A percentile compares a stretch with the other conserved stretches of the same genome.
phyloP scores from a whole-genome alignment of 2,113 vertebrate species.

The Poeciliopsis turrubarensis region DNA sequence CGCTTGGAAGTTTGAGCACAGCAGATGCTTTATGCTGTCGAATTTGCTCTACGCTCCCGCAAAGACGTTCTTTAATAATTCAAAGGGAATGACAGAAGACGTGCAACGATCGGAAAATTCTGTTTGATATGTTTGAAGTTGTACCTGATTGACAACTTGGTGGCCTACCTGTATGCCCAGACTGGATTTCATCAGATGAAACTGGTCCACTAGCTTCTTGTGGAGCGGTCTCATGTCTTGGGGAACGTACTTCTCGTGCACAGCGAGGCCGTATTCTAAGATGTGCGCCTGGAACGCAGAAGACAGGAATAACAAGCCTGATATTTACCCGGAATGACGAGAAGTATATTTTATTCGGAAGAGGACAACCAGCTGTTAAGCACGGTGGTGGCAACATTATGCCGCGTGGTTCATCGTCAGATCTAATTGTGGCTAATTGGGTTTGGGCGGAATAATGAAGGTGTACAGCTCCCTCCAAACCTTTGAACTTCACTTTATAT shows the following conservation, averaged over 20 bases:
- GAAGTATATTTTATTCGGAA: too few relatives aligned
- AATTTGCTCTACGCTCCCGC: not conserved
- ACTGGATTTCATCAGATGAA: conserved; percentile 98
- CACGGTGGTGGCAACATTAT: too few relatives aligned
- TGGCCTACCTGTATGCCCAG: conserved; percentile 92
- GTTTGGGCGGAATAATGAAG: too few relatives aligned
- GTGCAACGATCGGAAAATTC: not conserved
- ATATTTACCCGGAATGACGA: too few relatives aligned
- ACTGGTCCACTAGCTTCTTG: conserved; percentile 98
- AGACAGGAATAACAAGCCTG: not conserved
- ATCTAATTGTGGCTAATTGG: too few relatives aligned
- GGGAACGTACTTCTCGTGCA: conserved; percentile 96
- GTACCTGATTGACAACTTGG: not conserved
- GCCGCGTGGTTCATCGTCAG: too few relatives aligned
- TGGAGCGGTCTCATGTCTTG: conserved; percentile 98
- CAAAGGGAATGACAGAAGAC: conserved; percentile 17
- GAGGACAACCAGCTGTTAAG: too few relatives aligned
- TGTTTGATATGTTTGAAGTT: conserved; percentile 5
- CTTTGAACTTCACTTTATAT: not conserved
- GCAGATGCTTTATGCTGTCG: conserved; percentile 18
- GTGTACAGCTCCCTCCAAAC: too few relatives aligned
- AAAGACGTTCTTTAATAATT: conserved; percentile 21
- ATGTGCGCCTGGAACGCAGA: conserved; percentile 88
- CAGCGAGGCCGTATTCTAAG: conserved; percentile 92
- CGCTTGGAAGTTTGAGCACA: conserved; percentile 24